Evolutionary conservation across 1,140 invertebrate genomes (phyloP), one percentile per base, ranked within the genome.

Genomic region (Thaumatotibia leucotreta): DNA sequence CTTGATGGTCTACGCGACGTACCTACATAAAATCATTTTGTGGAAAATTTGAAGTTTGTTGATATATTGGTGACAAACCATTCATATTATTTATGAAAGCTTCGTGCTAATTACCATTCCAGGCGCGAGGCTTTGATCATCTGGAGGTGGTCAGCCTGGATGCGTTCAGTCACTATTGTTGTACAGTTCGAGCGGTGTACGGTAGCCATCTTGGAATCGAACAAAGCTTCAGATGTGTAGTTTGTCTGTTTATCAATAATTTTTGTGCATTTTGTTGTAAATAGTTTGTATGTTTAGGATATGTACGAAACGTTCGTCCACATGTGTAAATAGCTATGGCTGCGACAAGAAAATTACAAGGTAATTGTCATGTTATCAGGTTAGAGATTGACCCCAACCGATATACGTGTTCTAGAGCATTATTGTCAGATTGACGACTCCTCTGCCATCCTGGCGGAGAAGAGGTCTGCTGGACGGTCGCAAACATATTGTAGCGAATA

Each of bases 301-400:
- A 97, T 97, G 96, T 94, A 94, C 94, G 94, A 94, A 94, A 93
- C 92, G 95, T 95, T 94, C 89, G 92, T 93, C 92, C 93, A 93
- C 92, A 94, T 94, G 93, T 95, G 95, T 94, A 95, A 95, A 95
- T 97, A 97, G 96, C 96, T 94, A 98, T 98, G 97, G 97, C 97
- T 95, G 97, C 97, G 94, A 97, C 97, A 94, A 96, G 97, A 94
- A 98, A 98, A 96, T 95, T 98, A 94, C 97, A 98, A 97, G 97
- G 97, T 98, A 94, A 88, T 79, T 80, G 77, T 80, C 78, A 84
- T 86, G 88, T 87, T 88, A 88, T 86, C 85, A 89, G 86, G 87
- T 89, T 88, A 89, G 77, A 84, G 84, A 86, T 86, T 85, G 85
- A 91, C 87, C 85, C 84, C 80, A 88, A 89, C 84, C 84, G 80